These are phyloP conservation scores for Ochropacha duplaris DNA, from an alignment of 2,888 invertebrate genomes.

Conservation along the genomic window DNA sequence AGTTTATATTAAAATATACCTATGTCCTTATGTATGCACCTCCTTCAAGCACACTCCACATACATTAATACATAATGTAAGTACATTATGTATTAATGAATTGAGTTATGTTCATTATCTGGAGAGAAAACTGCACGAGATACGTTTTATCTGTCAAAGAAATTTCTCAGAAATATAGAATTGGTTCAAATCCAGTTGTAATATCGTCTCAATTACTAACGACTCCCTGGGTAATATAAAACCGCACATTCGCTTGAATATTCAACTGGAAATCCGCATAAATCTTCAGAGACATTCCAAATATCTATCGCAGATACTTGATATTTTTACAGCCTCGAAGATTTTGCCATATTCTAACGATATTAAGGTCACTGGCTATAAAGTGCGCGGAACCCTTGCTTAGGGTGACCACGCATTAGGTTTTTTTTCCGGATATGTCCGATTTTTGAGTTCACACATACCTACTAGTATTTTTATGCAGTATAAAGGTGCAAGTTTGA, in stretches of 20 bases:
- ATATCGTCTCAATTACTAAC: neutral
- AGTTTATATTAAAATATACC: too few species aligned
- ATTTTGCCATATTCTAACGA: slow-evolving; percentile 2
- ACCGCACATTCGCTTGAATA: neutral
- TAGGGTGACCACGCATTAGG: neutral
- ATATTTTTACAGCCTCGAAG: slow-evolving; percentile 1
- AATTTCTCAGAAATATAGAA: neutral
- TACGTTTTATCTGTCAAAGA: neutral
- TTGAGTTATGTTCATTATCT: too few species aligned
- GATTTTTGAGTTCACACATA: neutral
- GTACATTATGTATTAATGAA: too few species aligned
- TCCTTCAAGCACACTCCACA: too few species aligned
- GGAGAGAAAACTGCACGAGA: too few species aligned
- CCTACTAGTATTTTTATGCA: too few species aligned
- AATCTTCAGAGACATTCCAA: neutral
- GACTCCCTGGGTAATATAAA: neutral
- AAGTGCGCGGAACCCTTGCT: neutral
- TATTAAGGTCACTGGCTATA: slow-evolving; percentile 6
- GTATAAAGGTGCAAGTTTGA: too few species aligned
- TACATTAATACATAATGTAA: too few species aligned
- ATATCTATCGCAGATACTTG: neutral
- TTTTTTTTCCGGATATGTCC: neutral
- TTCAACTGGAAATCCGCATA: neutral
- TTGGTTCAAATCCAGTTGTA: neutral
- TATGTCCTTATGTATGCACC: too few species aligned